A percentile compares a stretch with the other conserved stretches of the same genome.
phyloP scores from a whole-genome alignment of 2,888 invertebrate species.

The Melieria omissa region DNA sequence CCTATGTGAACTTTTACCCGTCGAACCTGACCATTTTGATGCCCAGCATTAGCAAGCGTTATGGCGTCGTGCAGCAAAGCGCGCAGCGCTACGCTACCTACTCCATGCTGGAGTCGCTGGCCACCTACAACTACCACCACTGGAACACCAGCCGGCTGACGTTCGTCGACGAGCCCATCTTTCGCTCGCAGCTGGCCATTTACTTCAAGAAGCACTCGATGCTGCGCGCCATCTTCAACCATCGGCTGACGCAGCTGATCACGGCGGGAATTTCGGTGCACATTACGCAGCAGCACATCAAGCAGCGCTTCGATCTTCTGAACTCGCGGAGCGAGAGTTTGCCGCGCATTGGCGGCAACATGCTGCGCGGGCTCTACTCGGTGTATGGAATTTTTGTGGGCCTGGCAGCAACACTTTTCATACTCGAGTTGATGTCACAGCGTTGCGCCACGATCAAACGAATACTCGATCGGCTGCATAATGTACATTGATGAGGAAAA shows the following conservation, averaged over 20 bases:
- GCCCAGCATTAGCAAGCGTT: conserved; percentile 35
- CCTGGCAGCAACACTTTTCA: conserved; percentile 39
- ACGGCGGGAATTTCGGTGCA: conserved; percentile 49
- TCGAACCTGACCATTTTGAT: conserved; percentile 42
- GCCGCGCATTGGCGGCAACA: conserved; percentile 38
- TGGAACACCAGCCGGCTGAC: conserved; percentile 48
- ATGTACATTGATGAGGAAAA: neutral
- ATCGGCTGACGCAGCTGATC: conserved; percentile 50
- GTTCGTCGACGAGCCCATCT: conserved; percentile 53
- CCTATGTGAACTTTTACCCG: conserved; percentile 51
- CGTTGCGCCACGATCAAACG: neutral
- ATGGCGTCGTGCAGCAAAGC: conserved; percentile 32
- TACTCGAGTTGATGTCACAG: conserved; percentile 41
- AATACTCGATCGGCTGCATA: conserved; percentile 18
- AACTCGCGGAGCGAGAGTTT: conserved; percentile 30
- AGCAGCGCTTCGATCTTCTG: conserved; percentile 18
- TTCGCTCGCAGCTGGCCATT: conserved; percentile 51
- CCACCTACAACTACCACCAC: conserved; percentile 48
- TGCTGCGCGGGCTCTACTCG: conserved; percentile 42
- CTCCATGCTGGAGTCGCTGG: conserved; percentile 49
- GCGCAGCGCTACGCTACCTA: conserved; percentile 42
- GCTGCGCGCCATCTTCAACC: conserved; percentile 48
- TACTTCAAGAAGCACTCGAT: conserved; percentile 53
- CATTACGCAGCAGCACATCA: conserved; percentile 32
- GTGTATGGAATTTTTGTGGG: conserved; percentile 35